Evolutionary conservation across 2,797 vertebrate genomes (phyloP).

Genomic region (Denticeps clupeoides): DNA sequence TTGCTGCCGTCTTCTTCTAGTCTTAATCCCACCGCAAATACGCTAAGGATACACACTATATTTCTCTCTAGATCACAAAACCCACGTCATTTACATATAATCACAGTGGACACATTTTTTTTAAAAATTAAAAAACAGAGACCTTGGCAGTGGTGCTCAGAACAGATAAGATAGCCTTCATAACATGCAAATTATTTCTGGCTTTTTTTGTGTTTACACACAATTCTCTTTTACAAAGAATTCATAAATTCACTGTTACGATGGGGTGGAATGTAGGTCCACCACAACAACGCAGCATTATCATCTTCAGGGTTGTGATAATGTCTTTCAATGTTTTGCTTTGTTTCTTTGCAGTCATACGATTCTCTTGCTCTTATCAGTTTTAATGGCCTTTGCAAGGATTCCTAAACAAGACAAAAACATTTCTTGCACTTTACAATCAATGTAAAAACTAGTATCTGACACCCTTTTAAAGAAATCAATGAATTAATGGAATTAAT

Average conservation of each 20-base stretch:
- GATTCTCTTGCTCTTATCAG: constrained; percentile 12
- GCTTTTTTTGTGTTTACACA: background rate
- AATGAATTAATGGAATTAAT: too few species aligned
- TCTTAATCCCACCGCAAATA: constrained; percentile 26
- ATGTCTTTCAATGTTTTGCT: constrained; percentile 7
- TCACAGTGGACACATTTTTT: too few species aligned
- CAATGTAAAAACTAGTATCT: too few species aligned
- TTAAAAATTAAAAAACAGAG: too few species aligned
- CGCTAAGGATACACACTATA: too few species aligned
- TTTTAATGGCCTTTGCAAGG: constrained; percentile 1
- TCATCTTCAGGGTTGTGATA: constrained; percentile 18
- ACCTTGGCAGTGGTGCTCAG: background rate
- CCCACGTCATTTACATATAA: too few species aligned
- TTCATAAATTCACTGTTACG: constrained; percentile 6
- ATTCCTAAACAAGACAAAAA: constrained; percentile 9
- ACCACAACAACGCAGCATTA: constrained; percentile 15
- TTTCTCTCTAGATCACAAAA: too few species aligned
- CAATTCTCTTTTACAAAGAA: background rate
- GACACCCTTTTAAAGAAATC: too few species aligned
- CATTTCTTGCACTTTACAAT: too few species aligned
- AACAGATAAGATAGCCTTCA: background rate
- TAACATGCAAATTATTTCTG: background rate
- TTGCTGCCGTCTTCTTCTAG: constrained; percentile 33
- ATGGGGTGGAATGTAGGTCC: constrained; percentile 1
- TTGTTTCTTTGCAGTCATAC: background rate